phyloP scores from a whole-genome alignment of 2,113 vertebrate genomes.

The Dipodomys ordii region DNA sequence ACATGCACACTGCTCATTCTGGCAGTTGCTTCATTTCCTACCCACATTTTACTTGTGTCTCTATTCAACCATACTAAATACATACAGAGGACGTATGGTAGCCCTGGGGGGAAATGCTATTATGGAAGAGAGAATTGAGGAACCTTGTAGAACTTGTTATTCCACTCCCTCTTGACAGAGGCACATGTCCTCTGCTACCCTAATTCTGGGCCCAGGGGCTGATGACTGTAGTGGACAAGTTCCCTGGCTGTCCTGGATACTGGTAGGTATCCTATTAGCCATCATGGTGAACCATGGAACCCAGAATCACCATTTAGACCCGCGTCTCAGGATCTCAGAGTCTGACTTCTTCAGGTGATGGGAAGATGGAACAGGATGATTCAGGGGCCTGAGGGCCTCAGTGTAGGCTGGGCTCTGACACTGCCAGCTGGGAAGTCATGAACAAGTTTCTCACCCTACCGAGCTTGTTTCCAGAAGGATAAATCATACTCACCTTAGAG shows the following conservation, averaged over 20 bases:
- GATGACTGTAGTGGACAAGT: not conserved
- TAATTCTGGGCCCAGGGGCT: not conserved
- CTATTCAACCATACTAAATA: not conserved
- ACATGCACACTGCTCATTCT: not conserved
- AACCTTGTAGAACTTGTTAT: not conserved
- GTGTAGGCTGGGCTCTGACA: not conserved
- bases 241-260: not conserved
- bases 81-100: not conserved
- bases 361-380: not conserved
- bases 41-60: not conserved
- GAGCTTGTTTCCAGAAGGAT: not conserved
- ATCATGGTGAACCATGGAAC: not conserved
- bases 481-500: conserved; percentile 13
- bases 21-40: not conserved
- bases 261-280: not conserved
- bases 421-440: not conserved
- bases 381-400: not conserved
- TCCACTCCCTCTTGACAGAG: not conserved
- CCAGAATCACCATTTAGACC: not conserved
- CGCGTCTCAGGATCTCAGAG: not conserved
- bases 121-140: not conserved
- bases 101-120: rapidly evolving
- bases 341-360: too few relatives aligned
- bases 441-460: not conserved
- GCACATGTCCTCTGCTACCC: not conserved